A percentile compares a stretch with the other conserved stretches of the same genome.
phyloP scores from a whole-genome alignment of 2,888 invertebrate genomes.

The Megalurothrips usitatus region DNA sequence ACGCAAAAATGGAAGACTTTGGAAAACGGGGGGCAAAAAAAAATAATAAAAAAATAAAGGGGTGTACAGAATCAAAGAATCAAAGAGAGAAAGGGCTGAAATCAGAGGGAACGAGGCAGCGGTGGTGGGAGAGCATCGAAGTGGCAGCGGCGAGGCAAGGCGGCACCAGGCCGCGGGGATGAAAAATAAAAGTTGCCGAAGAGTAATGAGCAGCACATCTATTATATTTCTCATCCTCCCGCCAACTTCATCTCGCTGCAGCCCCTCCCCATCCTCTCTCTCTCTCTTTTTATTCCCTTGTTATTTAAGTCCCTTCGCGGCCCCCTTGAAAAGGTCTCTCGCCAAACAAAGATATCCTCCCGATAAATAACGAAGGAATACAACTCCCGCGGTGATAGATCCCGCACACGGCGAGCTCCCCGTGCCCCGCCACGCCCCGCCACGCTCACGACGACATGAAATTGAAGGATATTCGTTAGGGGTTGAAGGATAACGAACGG shows the following conservation, averaged over 20 bases:
- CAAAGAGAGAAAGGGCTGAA: not conserved
- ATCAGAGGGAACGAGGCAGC: not conserved
- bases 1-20: not conserved
- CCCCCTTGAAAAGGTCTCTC: not conserved
- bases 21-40: not conserved
- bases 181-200: constrained; percentile 1
- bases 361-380: not conserved
- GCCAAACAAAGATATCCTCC: constrained; percentile 17
- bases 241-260: not conserved
- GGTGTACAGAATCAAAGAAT: not conserved
- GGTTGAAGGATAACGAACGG: not conserved
- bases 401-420: not conserved
- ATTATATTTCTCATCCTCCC: not conserved
- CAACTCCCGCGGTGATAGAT: not conserved
- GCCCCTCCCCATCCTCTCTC: too few species aligned
- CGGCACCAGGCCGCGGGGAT: too few species aligned
- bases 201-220: constrained; percentile 7
- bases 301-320: not conserved
- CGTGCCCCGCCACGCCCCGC: not conserved
- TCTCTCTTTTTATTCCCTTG: too few species aligned
- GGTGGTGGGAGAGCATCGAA: too few species aligned
- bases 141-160: not conserved
- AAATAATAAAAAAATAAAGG: not conserved
- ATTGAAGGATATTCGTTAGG: constrained; percentile 19
- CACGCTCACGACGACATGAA: not conserved